Base-by-base conservation (phyloP, 2,113 vertebrate genomes). In the Thymallus thymallus region DNA sequence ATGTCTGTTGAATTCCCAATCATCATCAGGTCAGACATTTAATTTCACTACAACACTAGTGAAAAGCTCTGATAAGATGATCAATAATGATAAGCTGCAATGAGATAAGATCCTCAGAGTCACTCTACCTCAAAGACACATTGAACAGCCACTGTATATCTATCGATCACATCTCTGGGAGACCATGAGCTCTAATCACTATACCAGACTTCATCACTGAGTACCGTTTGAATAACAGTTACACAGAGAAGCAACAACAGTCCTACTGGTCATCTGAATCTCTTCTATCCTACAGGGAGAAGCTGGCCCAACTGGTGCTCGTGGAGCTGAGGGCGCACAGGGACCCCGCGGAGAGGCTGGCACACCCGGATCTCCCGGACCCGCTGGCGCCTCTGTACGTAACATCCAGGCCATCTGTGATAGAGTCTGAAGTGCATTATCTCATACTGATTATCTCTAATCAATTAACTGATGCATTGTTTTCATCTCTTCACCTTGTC, bases 351-450 rank as follows among this genome's bases (percentile, higher is more conserved):
- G 97, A 72, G 97, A 99, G 89, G 91, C 89, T 3, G 97, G 96
- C 9, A 97, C 93, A 62, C 95, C 97, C 6, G 97, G 97, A 84
- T 97, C 96, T 22, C 96, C 97, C 0, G 97, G 97, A 82, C 97
- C 97, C 0, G 86, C 96, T 0, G 96, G 97, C 2, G 95, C 97
- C 61, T 91, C 95, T 13, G 97, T 99, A 88, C 93, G 95, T 93
- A 0, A 68, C 77, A 45, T 65, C 16, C 10, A 68, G n/a, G 20
- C 32, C 3, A 22, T 41, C 35, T 41, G 9, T 68, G 66, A 66
- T 66, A 18, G 2, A 64, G 6, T 29, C 62, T 29, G 16, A 64
- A 64, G 29, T 29, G 22, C 26, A 24, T 64, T 30, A 24, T 64
- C 62, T 30, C 24, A 6, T 16, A 51, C 13, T 18, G 13, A 51